phyloP scores from a whole-genome alignment of 2,113 vertebrate species.

The cattle (Bos taurus) region DNA sequence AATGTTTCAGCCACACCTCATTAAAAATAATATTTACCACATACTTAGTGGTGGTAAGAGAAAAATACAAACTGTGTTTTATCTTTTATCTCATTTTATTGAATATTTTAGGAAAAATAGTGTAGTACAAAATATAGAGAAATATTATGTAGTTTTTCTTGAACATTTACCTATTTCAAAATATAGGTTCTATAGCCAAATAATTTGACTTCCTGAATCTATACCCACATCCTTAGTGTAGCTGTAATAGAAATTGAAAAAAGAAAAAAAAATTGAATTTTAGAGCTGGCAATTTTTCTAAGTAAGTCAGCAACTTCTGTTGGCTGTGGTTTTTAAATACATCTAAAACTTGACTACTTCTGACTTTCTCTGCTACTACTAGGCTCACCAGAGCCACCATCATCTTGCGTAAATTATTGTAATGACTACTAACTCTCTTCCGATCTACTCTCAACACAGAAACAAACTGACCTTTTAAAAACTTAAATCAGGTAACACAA shows the following conservation, averaged over 20 bases:
- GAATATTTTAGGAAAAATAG: not conserved
- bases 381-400: not conserved
- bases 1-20: constrained; percentile 56
- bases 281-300: not conserved
- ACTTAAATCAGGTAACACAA: not conserved
- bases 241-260: not conserved
- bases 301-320: not conserved
- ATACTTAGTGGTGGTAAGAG: not conserved
- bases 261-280: not conserved
- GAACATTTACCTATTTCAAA: not conserved
- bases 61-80: constrained; percentile 43
- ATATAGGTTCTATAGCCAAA: not conserved
- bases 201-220: not conserved
- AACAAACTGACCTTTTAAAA: not conserved
- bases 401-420: not conserved
- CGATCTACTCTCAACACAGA: not conserved
- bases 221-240: not conserved
- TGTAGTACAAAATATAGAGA: not conserved
- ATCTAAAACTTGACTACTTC: not conserved
- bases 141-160: not conserved
- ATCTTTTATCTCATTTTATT: constrained; percentile 24
- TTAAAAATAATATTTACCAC: constrained; percentile 69
- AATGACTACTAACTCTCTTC: not conserved
- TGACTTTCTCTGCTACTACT: not conserved
- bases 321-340: not conserved